Evolutionary conservation across 2,113 vertebrate genomes (phyloP).

Genomic region (Dermatemys mawii): DNA sequence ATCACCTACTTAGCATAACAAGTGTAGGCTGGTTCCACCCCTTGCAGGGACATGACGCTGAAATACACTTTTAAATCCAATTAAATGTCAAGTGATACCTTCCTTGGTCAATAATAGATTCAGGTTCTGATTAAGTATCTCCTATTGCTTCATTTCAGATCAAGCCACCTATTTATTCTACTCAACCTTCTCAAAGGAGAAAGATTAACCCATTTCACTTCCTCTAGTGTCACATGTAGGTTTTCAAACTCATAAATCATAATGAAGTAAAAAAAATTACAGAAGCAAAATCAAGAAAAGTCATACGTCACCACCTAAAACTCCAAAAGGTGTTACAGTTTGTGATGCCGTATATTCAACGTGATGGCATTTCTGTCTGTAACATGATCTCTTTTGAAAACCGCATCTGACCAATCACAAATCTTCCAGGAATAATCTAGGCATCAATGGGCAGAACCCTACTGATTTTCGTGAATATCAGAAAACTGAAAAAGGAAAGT

Average conservation of each 20-base stretch:
- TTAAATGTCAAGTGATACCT: not conserved
- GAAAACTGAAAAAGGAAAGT: not conserved
- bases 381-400: not conserved
- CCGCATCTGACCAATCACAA: not conserved
- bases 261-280: constrained; percentile 7
- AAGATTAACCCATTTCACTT: constrained; percentile 16
- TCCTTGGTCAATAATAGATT: not conserved
- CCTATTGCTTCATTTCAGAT: not conserved
- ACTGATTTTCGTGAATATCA: not conserved
- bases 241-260: not conserved
- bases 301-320: not conserved
- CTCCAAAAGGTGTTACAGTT: not conserved
- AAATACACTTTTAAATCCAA: not conserved
- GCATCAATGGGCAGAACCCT: not conserved
- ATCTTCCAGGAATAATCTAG: not conserved
- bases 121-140: not conserved
- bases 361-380: not conserved
- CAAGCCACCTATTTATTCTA: not conserved
- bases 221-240: not conserved
- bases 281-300: not conserved
- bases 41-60: too few species aligned
- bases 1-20: not conserved
- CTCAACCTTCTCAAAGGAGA: not conserved
- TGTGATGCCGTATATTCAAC: not conserved
- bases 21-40: not conserved